Base-by-base conservation (phyloP, 2,888 invertebrate species). In the Prosopocoilus inquinatus region DNA sequence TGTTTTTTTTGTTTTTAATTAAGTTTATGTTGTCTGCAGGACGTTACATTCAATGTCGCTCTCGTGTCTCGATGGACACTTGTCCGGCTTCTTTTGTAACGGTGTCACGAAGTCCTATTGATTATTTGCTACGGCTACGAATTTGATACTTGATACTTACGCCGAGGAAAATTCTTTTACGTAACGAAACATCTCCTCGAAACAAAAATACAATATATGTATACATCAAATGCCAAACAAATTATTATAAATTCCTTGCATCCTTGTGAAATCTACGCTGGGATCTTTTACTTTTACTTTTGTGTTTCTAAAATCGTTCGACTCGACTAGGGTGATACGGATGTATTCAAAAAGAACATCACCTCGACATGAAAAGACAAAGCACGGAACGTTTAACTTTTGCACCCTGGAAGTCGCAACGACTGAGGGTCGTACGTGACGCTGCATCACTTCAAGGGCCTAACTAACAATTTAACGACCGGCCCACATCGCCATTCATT, bases 391-490 rank as follows among this genome's bases (percentile, higher is more conserved):
- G 38, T 12, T 12, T 38, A 12, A 12, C 11, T 38, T 38, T 38
- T 38, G 38, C 13, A 38, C 36, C 12, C 12, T 32, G 16, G 33
- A 35, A 16, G 39, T 49, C 38, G 28, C 49, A 49, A 39, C 44
- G 20, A 47, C 55, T 53, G 62, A 28, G 59, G 62, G 62, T 55
- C 55, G 50, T 59, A 63, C 63, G 63, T 63, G 63, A 53, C 58
- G 49, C 33, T 41, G 63, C 63, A 63, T 63, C 57, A 16, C 58
- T 39, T 47, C 35, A 44, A 45, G 45, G 47, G 60, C 52, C 61
- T 60, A 60, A 55, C 54, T 28, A 28, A 49, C 45, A 36, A 39
- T 52, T 44, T 41, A 53, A 47, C 49, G 49, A 43, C 20, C 49
- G 28, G 41, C 36, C 44, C 33, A 41, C 33, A 59, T 53, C 54